Conservation (phyloP, 35 echinoderm and acorn worm species). For the Lytechinus pictus region DNA sequence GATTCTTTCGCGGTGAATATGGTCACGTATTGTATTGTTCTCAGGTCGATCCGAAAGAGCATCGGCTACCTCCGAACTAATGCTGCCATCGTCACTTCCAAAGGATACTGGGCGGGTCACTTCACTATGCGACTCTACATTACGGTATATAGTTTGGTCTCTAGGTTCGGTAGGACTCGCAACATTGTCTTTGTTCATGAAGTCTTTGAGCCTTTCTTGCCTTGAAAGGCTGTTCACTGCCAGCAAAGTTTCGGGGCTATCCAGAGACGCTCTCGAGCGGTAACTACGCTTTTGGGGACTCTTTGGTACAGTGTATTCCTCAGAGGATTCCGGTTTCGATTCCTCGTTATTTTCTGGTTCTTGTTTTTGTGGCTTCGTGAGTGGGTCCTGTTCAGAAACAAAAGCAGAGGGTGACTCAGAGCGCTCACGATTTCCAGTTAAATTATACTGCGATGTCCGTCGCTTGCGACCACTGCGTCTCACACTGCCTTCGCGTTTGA, state of each 20-base stretch:
- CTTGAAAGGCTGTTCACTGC: constrained; percentile 35
- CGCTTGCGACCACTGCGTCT: constrained; percentile 54
- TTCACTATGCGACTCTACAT: not conserved
- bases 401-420: constrained; percentile 25
- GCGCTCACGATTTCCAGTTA: constrained; percentile 50
- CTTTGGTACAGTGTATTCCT: not conserved
- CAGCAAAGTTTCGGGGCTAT: constrained; percentile 13
- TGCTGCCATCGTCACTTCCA: not conserved
- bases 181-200: not conserved
- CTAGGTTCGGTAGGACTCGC: not conserved
- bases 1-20: constrained; percentile 31
- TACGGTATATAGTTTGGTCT: not conserved
- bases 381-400: not conserved
- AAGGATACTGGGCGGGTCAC: not conserved
- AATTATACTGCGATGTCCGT: constrained; percentile 31
- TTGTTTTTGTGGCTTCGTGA: constrained; percentile 8
- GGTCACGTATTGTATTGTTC: not conserved
- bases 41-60: not conserved
- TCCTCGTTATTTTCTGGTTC: constrained; percentile 34
- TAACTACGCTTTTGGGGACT: not conserved
- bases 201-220: constrained; percentile 40
- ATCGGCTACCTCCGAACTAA: constrained; percentile 22
- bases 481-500: constrained; percentile 78
- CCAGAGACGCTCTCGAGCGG: not conserved
- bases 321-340: not conserved